Evolutionary conservation across 2,797 vertebrate species (phyloP).

Genomic region (Hipposideros larvatus): DNA sequence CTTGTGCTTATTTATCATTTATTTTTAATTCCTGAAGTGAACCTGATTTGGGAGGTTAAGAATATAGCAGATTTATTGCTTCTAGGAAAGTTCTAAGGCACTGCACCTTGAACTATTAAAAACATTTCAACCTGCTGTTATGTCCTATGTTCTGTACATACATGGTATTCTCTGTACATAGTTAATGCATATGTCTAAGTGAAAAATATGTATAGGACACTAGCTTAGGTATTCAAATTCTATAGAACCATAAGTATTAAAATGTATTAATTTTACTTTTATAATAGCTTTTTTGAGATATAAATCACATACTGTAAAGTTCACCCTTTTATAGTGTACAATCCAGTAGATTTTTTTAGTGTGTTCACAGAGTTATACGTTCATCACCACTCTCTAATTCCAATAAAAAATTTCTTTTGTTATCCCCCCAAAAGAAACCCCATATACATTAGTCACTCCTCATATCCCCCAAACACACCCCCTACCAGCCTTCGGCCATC

Average conservation of each 20-base stretch:
- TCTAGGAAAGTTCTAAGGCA: neutral
- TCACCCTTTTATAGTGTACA: neutral
- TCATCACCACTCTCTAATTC: neutral
- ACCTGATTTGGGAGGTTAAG: neutral
- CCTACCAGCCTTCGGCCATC: neutral
- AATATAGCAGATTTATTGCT: neutral
- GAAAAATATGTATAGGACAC: neutral
- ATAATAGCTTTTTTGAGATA: neutral
- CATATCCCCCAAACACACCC: no score
- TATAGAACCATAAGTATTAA: conserved; percentile 8
- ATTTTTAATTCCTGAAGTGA: neutral
- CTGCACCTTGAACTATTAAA: conserved; percentile 26
- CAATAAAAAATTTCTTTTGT: neutral
- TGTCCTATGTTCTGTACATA: neutral
- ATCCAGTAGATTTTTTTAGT: neutral
- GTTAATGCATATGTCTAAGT: neutral
- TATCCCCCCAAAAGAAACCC: neutral
- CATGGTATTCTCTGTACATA: neutral
- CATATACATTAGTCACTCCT: neutral
- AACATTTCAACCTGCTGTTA: neutral
- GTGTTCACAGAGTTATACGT: neutral
- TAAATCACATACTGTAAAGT: neutral
- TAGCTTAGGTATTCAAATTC: neutral
- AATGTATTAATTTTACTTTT: conserved; percentile 4
- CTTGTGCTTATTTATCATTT: neutral